These are phyloP conservation scores for Calidris pugnax DNA, from an alignment of 2,113 vertebrate species.

Conservation along the genomic window DNA sequence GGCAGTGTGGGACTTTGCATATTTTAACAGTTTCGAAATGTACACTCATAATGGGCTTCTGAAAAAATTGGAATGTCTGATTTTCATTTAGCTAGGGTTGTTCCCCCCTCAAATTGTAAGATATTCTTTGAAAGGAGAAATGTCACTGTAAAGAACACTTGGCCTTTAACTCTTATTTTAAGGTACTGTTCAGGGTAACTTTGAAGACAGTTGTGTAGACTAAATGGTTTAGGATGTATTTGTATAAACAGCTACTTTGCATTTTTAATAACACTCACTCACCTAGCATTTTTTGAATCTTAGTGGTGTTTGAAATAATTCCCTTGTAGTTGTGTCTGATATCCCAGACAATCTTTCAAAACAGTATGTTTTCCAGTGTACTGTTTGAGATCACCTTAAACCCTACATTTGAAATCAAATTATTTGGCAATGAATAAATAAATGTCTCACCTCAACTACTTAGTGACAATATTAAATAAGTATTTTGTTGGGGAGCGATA, in stretches of 20 bases:
- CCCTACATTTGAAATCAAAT: neutral
- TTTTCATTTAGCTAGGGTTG: neutral
- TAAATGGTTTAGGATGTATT: accelerated
- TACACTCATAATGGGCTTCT: neutral
- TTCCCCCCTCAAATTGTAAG: neutral
- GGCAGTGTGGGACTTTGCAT: accelerated
- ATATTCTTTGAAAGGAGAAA: neutral
- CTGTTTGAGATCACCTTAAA: neutral
- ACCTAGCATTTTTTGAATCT: neutral
- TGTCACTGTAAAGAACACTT: neutral
- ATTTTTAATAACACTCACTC: neutral
- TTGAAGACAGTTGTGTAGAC: accelerated
- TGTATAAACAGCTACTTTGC: neutral
- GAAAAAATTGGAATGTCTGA: neutral
- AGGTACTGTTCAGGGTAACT: neutral
- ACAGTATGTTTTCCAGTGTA: accelerated
- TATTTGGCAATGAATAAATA: neutral
- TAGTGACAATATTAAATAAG: neutral
- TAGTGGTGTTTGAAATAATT: neutral
- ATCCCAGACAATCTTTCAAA: neutral
- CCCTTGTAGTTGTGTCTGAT: neutral
- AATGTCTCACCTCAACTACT: neutral
- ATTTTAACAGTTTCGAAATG: neutral
- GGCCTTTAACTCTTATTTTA: neutral
- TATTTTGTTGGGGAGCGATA: neutral